Conservation (phyloP, 2,888 invertebrate species). For the Rhopalosiphum nymphaeae region DNA sequence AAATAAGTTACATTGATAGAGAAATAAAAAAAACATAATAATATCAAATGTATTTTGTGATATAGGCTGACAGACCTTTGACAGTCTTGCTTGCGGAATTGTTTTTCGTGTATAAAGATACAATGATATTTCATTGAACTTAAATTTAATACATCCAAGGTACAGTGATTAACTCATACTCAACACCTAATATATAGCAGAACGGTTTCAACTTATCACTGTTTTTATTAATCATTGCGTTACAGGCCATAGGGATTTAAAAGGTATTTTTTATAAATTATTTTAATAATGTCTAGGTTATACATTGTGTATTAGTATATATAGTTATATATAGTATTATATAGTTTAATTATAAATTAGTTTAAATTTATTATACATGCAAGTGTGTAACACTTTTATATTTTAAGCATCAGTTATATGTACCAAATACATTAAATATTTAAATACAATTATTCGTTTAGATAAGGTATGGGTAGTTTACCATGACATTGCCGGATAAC, state of each 20-base stretch:
- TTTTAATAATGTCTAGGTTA: not conserved
- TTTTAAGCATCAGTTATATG: not conserved
- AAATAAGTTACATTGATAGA: too few relatives aligned
- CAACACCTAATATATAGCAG: too few relatives aligned
- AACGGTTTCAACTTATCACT: too few relatives aligned
- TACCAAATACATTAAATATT: not conserved
- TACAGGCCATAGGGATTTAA: not conserved
- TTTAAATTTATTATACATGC: not conserved
- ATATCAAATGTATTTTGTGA: too few relatives aligned
- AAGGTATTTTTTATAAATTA: not conserved
- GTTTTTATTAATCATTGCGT: not conserved
- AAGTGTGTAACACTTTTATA: not conserved
- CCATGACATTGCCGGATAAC: not conserved
- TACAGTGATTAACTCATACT: too few relatives aligned
- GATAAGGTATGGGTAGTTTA: not conserved
- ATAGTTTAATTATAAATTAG: not conserved
- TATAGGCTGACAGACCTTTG: too few relatives aligned
- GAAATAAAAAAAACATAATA: too few relatives aligned
- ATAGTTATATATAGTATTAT: too few relatives aligned
- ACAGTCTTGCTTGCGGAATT: too few relatives aligned
- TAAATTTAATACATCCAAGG: too few relatives aligned
- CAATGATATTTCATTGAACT: too few relatives aligned
- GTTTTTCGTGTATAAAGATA: too few relatives aligned
- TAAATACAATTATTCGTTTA: not conserved
- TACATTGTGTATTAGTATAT: not conserved